phyloP scores from a whole-genome alignment of 2,113 vertebrate genomes.

The Puntigrus tetrazona region DNA sequence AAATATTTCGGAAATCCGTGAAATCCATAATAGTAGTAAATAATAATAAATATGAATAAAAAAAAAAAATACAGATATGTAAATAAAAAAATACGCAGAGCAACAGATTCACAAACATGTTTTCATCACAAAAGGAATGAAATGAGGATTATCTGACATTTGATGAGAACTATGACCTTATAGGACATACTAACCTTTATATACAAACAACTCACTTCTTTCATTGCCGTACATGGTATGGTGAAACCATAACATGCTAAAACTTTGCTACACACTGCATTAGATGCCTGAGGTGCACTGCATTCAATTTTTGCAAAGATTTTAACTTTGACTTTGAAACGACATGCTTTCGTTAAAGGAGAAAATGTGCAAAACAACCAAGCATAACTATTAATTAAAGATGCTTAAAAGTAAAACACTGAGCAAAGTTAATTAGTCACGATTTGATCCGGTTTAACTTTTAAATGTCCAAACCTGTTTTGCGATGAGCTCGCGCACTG shows the following conservation, averaged over 20 bases:
- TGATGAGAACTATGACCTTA: too few relatives aligned
- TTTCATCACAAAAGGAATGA: not conserved
- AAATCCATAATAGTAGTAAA: too few relatives aligned
- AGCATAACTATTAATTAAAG: not conserved
- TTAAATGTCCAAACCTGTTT: not conserved
- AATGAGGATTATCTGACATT: not conserved
- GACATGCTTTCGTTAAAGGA: too few relatives aligned
- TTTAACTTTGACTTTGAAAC: not conserved
- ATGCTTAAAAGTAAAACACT: not conserved
- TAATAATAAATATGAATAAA: too few relatives aligned
- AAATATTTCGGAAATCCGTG: too few relatives aligned
- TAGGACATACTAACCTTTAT: not conserved
- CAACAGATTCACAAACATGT: not conserved
- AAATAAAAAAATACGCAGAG: not conserved
- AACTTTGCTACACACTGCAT: not conserved
- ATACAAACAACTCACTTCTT: not conserved
- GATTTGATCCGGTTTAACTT: not conserved
- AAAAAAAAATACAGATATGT: not conserved
- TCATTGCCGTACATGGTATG: not conserved
- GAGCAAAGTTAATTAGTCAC: not conserved
- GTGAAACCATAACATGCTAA: too few relatives aligned
- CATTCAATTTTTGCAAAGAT: not conserved
- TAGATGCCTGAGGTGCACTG: not conserved
- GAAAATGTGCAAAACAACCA: not conserved
- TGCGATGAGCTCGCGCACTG: not conserved